These are phyloP conservation scores for Rhinopithecus roxellana DNA, from an alignment of 2,113 vertebrate species.

Conservation along the genomic window DNA sequence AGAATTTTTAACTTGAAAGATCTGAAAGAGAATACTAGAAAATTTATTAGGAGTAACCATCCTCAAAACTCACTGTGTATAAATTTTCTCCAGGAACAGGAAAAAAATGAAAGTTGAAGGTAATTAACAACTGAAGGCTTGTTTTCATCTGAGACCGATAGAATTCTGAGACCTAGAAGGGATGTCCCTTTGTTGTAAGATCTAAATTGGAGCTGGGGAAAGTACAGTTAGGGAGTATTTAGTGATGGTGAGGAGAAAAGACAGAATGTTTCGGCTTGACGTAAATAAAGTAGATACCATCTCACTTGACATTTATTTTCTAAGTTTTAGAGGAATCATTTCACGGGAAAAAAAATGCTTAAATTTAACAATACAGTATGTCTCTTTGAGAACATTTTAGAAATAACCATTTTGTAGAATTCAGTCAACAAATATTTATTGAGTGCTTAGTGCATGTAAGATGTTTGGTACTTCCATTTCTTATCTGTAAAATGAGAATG, in stretches of 20 bases:
- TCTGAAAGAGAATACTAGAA: not conserved
- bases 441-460: not conserved
- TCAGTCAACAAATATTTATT: not conserved
- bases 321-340: not conserved
- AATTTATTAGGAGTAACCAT: not conserved
- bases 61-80: not conserved
- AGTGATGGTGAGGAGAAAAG: not conserved
- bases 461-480: not conserved
- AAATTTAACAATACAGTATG: not conserved
- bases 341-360: not conserved
- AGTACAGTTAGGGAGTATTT: not conserved
- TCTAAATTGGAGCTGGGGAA: not conserved
- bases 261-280: not conserved
- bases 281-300: not conserved
- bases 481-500: not conserved
- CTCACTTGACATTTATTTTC: not conserved
- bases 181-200: not conserved
- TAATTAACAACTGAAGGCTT: not conserved
- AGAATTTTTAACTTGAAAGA: not conserved
- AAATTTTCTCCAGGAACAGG: constrained; percentile 9
- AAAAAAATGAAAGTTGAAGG: not conserved
- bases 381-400: not conserved
- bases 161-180: not conserved
- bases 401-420: not conserved
- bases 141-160: not conserved